A percentile compares a stretch with the other conserved stretches of the same genome.
These are phyloP conservation scores for Epinotia bilunana DNA, from an alignment of 2,888 invertebrate genomes.

Conservation along the genomic window DNA sequence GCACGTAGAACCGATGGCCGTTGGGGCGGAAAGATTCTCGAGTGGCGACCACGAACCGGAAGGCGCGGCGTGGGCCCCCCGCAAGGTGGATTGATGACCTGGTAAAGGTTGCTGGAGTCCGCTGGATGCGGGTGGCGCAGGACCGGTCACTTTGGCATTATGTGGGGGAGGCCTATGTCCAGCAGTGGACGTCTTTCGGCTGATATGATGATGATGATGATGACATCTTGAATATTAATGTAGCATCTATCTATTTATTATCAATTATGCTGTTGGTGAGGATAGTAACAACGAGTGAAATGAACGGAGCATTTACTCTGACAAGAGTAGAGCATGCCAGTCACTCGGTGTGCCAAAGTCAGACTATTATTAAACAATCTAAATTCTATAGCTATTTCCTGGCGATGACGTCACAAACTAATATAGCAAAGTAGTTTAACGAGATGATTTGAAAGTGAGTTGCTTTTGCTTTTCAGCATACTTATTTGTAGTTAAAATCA, in stretches of 20 bases:
- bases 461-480: constrained; percentile 13
- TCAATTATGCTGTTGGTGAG: constrained; percentile 3
- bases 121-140: no score
- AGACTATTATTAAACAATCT: constrained; percentile 22
- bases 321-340: constrained; percentile 24
- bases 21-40: no score
- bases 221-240: not conserved
- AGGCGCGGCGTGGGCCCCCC: no score
- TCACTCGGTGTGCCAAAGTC: constrained; percentile 27
- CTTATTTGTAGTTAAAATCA: not conserved
- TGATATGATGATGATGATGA: no score
- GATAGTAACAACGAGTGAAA: constrained; percentile 26
- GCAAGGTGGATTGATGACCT: no score
- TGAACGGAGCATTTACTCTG: constrained; percentile 8
- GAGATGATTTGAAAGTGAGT: constrained; percentile 23
- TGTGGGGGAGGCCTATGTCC: no score
- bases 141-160: no score
- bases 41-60: no score
- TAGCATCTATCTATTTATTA: not conserved
- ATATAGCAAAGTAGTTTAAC: not conserved
- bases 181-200: no score
- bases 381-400: constrained; percentile 16
- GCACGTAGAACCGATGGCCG: no score
- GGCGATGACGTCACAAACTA: constrained; percentile 20
- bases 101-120: no score